Base-by-base conservation (phyloP, 2,113 vertebrate species). In the Pelecanoides urinatrix region DNA sequence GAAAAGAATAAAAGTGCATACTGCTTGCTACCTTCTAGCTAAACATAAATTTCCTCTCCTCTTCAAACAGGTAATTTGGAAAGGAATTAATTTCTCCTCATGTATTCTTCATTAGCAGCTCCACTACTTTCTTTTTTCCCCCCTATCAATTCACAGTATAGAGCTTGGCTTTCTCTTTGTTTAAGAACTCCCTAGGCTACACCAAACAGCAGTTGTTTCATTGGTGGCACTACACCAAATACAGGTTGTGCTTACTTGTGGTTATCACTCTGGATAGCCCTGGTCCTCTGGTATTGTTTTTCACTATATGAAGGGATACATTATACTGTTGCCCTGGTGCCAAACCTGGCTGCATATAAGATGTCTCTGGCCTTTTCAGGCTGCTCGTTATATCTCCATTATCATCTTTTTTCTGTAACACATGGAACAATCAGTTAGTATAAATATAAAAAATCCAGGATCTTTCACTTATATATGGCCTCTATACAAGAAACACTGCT, bases 321-420 rank as follows among this genome's bases (percentile, higher is more conserved):
- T 99, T 99, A 61, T 99, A 99, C 68, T 99, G 99, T 38, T 99
- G 99, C 52, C 99, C 99, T 12, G 99, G 99, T 53, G 98, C 99
- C 88, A 99, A 98, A 22, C 99, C 99, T 2, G 99, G 99, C 97
- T 99, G 99, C 94, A 98, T 97, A 73, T 99, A 99, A 20, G 98
- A 98, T 82, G 99, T 99, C 95, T 99, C 98, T 7, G 99, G 99
- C 19, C 98, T 98, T 70, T 98, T 97, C 65, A 99, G 97, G 40
- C 98, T 98, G 95, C 98, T 99, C 82, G 98, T 98, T 96, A 99
- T 99, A 94, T 98, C 99, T 47, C 98, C 99, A 11, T 99, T 98
- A 59, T 99, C 99, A 86, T 99, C 99, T 97, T 99, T 99, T 98
- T 99, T 99, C 99, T 99, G 98, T 40, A 98, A 98, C 10, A 72